A percentile compares a stretch with the other conserved stretches of the same genome.
phyloP scores from a whole-genome alignment of 92 coral and sea anemone genomes.

The Bergia puertoricense region DNA sequence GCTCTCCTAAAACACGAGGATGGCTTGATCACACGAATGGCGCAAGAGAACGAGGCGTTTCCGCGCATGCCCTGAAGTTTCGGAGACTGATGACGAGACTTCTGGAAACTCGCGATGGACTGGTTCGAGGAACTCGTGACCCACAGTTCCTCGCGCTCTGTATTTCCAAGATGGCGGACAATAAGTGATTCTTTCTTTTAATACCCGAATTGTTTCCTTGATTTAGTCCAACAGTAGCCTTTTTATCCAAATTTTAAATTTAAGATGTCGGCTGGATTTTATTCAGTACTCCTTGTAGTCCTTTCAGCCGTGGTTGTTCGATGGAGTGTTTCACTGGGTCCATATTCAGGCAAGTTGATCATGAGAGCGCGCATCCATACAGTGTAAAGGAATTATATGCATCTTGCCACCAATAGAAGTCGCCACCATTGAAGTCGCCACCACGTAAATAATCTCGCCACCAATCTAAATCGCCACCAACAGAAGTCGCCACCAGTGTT shows the following conservation, averaged over 20 bases:
- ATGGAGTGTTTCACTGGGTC: conserved; percentile 90
- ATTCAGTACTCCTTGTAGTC: conserved; percentile 69
- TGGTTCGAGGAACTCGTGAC: conserved; percentile 10
- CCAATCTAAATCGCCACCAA: too few relatives aligned
- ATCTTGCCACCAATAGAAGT: too few relatives aligned
- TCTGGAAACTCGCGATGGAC: neutral
- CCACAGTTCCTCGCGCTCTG: conserved; percentile 9
- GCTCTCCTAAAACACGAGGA: conserved; percentile 91
- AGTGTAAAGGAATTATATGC: too few relatives aligned
- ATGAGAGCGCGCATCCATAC: too few relatives aligned
- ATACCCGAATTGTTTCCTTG: neutral
- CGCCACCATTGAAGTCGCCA: too few relatives aligned
- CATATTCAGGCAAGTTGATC: conserved; percentile 79
- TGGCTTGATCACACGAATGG: conserved; percentile 85
- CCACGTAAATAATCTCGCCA: too few relatives aligned
- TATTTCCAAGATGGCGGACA: conserved; percentile 21
- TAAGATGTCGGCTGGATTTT: conserved; percentile 83
- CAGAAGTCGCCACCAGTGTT: too few relatives aligned
- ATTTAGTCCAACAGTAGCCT: neutral
- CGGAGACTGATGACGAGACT: conserved; percentile 25
- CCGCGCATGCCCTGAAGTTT: conserved; percentile 77
- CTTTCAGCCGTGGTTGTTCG: conserved; percentile 74
- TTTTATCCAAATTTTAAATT: neutral
- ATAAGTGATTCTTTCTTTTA: neutral
- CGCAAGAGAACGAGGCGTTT: conserved; percentile 65